Conservation (phyloP, 2,888 invertebrate genomes). For the Hololepta plana region DNA sequence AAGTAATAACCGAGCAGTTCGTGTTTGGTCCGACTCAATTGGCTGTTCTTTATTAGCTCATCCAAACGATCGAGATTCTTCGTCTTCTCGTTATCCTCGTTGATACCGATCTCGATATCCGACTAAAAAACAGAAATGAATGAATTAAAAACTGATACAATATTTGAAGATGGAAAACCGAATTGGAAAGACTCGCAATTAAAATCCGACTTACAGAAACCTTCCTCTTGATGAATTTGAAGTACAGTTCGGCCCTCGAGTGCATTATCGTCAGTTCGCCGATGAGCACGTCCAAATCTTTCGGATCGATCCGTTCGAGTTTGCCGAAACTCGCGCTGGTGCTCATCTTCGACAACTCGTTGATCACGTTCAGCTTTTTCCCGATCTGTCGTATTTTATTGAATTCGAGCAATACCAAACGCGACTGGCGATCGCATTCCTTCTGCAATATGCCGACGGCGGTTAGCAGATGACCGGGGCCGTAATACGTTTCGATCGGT, state of each 20-base stretch:
- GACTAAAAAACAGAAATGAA: constrained; percentile 25
- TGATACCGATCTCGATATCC: constrained; percentile 41
- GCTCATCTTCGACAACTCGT: constrained; percentile 33
- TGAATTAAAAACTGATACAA: constrained; percentile 7
- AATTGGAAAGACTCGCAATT: too few species aligned
- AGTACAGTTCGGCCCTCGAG: constrained; percentile 77
- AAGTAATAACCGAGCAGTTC: constrained; percentile 78
- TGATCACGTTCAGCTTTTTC: constrained; percentile 42
- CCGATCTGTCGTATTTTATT: constrained; percentile 45
- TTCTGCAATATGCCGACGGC: constrained; percentile 56
- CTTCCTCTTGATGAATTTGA: constrained; percentile 67
- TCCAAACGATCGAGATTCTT: constrained; percentile 36
- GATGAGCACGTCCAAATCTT: constrained; percentile 71
- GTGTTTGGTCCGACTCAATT: constrained; percentile 59
- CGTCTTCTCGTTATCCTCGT: constrained; percentile 30
- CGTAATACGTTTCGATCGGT: constrained; percentile 76
- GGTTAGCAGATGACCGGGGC: constrained; percentile 53
- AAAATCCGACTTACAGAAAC: constrained; percentile 41
- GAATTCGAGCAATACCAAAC: constrained; percentile 51
- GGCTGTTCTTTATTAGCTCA: constrained; percentile 48
- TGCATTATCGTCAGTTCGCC: constrained; percentile 86
- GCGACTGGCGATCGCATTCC: constrained; percentile 54
- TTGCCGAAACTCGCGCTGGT: constrained; percentile 23
- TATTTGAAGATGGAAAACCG: too few species aligned
- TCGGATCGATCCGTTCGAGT: constrained; percentile 51